Evolutionary conservation across 35 echinoderm and acorn worm species (phyloP).

Genomic region (Apostichopus californicus): DNA sequence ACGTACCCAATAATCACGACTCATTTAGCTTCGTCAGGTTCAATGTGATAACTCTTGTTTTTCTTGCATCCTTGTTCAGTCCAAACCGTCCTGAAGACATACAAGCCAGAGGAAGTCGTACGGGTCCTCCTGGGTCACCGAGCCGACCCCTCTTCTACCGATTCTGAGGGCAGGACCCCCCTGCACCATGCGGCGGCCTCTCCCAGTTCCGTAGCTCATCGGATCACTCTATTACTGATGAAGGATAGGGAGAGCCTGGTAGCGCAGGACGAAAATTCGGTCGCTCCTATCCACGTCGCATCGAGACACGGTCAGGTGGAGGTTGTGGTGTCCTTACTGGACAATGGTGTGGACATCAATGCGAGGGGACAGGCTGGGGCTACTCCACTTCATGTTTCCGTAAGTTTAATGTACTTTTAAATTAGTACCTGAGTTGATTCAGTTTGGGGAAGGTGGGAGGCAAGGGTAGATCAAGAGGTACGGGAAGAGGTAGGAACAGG

Average conservation of each 20-base stretch:
- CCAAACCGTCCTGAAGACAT: constrained; percentile 68
- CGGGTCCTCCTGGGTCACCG: constrained; percentile 64
- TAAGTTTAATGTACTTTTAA: constrained; percentile 52
- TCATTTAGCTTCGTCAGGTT: no score
- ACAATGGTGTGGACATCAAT: constrained; percentile 87
- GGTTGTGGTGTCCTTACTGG: constrained; percentile 75
- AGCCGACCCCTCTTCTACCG: constrained; percentile 61
- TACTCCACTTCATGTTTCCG: constrained; percentile 94
- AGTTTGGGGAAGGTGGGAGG: neutral
- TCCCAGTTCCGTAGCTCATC: constrained; percentile 3
- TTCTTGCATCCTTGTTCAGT: constrained; percentile 42
- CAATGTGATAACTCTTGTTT: neutral
- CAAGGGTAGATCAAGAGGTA: neutral
- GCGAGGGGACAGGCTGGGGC: constrained; percentile 77
- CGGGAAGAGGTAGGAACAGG: neutral
- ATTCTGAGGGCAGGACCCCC: constrained; percentile 72
- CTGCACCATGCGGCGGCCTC: constrained; percentile 73
- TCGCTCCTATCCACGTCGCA: constrained; percentile 85
- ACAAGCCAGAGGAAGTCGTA: constrained; percentile 73
- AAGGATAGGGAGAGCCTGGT: constrained; percentile 12
- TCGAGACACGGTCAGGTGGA: constrained; percentile 83
- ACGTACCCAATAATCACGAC: no score
- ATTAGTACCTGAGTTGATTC: neutral
- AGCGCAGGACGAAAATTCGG: constrained; percentile 56
- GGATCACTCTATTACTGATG: constrained; percentile 39